Evolutionary conservation across 2,113 vertebrate species (phyloP), one percentile per base, ranked within the genome.

Genomic region (Glaucomys volans): DNA sequence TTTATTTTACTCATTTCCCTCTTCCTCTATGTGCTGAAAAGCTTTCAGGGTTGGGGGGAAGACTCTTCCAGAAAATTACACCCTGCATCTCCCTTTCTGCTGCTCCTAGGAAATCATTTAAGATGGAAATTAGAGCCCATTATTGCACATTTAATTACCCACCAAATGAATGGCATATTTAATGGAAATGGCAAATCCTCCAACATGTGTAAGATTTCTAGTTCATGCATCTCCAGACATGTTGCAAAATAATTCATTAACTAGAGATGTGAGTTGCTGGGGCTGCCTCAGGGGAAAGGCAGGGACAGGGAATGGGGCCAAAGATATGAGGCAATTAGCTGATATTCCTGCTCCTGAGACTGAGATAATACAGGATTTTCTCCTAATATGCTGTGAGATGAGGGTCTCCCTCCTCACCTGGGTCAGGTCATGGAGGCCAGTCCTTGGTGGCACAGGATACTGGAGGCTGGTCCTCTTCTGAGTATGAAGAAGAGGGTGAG

Each of bases 71-170:
- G 86, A 90, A 97, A 98, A 97, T 95, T 91, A 92, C 50, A 97
- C 89, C 71, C 90, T 95, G 62, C 26, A 32, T 94, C 66, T 96
- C 74, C 37, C 77, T 97, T 95, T 97, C 76, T 92, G 69, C 69
- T 82, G 67, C 42, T 97, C 91, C 81, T 90, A 79, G 86, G 92
- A 97, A 97, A 92, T 97, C 80, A 85, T 97, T 98, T 95, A 96
- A 97, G 91, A 97, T 82, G 92, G 95, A 98, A 98, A 98, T 98
- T 97, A 95, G 96, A 97, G 94, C 95, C 92, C 96, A 93, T 95
- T 95, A 96, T 89, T 89, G 89, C 87, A 95, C 94, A 96, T 97
- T 98, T 97, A 98, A 98, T 98, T 97, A 96, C 50, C 90, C 87
- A 87, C 74, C 37, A 91, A 96, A 95, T 93, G 95, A 97, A 90